These are phyloP conservation scores for Lycocerus yunnanus DNA, from an alignment of 2,888 invertebrate genomes.

Conservation along the genomic window DNA sequence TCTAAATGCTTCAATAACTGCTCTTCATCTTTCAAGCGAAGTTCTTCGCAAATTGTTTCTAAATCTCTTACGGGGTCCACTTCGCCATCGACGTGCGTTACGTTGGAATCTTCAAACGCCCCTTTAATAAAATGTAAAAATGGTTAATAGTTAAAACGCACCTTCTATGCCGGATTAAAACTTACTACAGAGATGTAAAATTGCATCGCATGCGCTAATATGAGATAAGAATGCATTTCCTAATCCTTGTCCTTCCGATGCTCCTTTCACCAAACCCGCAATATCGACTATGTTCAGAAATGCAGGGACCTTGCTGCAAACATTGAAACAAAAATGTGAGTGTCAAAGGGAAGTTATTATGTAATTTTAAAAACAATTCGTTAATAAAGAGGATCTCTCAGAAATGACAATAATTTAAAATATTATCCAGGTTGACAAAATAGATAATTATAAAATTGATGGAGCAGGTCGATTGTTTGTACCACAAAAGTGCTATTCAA, in stretches of 20 bases:
- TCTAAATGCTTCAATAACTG: slow-evolving; percentile 81
- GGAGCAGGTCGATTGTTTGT: not conserved
- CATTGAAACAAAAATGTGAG: not conserved
- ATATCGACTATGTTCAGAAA: slow-evolving; percentile 98
- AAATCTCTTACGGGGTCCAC: slow-evolving; percentile 96
- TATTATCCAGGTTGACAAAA: not conserved
- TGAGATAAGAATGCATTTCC: slow-evolving; percentile 99
- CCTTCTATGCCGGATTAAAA: slow-evolving; percentile 41
- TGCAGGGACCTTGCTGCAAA: slow-evolving; percentile 94
- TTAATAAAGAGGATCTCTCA: not conserved
- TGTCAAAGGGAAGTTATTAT: not conserved
- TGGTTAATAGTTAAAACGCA: not conserved
- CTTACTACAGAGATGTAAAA: slow-evolving; percentile 96
- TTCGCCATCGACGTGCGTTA: slow-evolving; percentile 98
- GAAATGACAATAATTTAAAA: not conserved
- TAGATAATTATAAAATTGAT: not conserved
- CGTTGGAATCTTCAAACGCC: slow-evolving; percentile 96
- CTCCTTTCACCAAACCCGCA: slow-evolving; percentile 97
- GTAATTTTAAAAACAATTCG: not conserved
- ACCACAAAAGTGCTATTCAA: slow-evolving; percentile 3
- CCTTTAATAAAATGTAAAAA: slow-evolving; percentile 60
- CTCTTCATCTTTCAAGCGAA: slow-evolving; percentile 93
- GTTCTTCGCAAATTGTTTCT: slow-evolving; percentile 94
- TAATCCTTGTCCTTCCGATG: slow-evolving; percentile 96
- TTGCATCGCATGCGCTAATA: slow-evolving; percentile 97